Base-by-base conservation (phyloP, 2,797 vertebrate species). In the Emys orbicularis region DNA sequence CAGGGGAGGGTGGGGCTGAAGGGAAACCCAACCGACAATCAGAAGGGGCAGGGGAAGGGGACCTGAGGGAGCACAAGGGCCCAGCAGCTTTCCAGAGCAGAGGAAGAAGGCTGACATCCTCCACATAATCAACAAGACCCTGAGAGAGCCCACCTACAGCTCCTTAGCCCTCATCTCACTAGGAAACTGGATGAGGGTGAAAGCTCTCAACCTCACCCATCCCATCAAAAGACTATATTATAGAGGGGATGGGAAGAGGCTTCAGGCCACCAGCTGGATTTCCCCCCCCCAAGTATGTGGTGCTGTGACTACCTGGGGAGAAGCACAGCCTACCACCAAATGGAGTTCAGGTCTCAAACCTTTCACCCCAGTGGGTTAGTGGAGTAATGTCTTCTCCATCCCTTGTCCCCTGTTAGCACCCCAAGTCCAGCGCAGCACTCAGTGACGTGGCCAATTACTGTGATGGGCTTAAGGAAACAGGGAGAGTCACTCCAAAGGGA, bases 391-490 rank as follows among this genome's bases (percentile, higher is more conserved):
- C 13, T 37, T 68, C 61, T 41, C 52, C 37, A 34, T 25, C 37
- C 47, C 18, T 19, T 9, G 25, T 87, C 27, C 16, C 2, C 41
- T 81, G 21, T 76, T 44, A 6, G 6, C 79, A 61, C 37, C 61
- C 65, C 41, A 90, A 91, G 68, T 19, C 41, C 82, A 86, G 5
- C 6, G 4, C 37, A 49, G 80, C 5, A 31, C 44, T 54, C 21
- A 49, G 7, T 23, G 25, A 57, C 3, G 2, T 31, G 56, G 18
- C 41, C 56, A 56, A 16, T 83, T 82, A 44, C 56, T 86, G 85
- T 49, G 50, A 0, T 2, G 19, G 68, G 68, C 68, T 23, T 61
- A 92, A 57, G 57, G 52, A 19, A 0, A 0, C 0, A 0, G 27
- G 52, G 44, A 77, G 47, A 52, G 19, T 52, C 81, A 83, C 31